Conservation (phyloP, 2,113 vertebrate species). For the Coptodon bakossiorum region DNA sequence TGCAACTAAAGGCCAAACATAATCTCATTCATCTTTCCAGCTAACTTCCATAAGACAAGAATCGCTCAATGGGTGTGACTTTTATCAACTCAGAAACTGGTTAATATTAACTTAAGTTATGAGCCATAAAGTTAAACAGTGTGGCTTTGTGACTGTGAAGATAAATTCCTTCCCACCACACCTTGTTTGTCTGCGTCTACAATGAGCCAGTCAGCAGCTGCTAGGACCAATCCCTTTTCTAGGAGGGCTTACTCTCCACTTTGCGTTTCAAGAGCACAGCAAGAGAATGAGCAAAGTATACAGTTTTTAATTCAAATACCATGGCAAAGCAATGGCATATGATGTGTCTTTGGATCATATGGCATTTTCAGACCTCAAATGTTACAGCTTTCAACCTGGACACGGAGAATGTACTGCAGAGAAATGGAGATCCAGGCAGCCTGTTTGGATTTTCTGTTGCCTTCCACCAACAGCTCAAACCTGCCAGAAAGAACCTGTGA, state of each 20-base stretch:
- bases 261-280: not conserved
- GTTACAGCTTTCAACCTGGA: constrained; percentile 80
- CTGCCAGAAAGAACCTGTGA: constrained; percentile 78
- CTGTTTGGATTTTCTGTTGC: constrained; percentile 88
- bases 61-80: not conserved
- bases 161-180: constrained; percentile 17
- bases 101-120: constrained; percentile 48
- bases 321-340: constrained; percentile 1
- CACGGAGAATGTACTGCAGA: constrained; percentile 71
- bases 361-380: not conserved
- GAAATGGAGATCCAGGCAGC: constrained; percentile 73
- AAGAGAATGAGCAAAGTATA: not conserved
- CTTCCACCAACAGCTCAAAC: constrained; percentile 82
- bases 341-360: constrained; percentile 22
- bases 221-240: not conserved
- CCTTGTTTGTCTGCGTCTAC: not conserved
- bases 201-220: not conserved
- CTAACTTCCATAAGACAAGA: not conserved
- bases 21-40: not conserved
- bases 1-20: not conserved
- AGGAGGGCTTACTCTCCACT: not conserved
- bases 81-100: not conserved
- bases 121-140: constrained; percentile 4
- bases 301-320: not conserved
- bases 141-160: not conserved